Conservation (phyloP, 2,113 vertebrate genomes). For the Podocnemis expansa region DNA sequence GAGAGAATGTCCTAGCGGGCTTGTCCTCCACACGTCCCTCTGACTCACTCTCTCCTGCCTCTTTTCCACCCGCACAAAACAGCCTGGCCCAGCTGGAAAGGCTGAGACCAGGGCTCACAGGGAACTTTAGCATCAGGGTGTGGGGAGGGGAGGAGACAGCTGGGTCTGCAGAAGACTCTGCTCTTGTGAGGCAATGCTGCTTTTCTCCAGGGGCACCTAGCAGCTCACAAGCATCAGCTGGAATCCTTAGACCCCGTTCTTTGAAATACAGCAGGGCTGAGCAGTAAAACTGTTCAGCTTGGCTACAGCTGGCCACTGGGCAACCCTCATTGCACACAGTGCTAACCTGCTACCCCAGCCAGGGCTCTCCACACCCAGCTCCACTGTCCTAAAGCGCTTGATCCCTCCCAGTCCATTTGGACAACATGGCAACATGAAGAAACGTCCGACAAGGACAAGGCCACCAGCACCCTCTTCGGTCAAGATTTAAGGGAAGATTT, state of each 20-base stretch:
- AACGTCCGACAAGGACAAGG: background rate
- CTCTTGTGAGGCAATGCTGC: too few species aligned
- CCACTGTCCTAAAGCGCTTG: background rate
- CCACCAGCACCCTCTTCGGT: background rate
- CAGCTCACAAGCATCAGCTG: background rate
- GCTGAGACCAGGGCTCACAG: background rate
- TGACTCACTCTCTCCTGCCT: conserved; percentile 32
- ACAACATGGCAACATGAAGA: background rate
- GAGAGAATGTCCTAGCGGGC: background rate
- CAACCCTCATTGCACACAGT: background rate
- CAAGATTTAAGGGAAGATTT: background rate
- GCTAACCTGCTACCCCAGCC: background rate
- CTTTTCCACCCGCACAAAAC: conserved; percentile 17
- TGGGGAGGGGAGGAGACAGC: background rate
- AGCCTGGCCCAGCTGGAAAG: background rate
- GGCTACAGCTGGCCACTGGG: background rate
- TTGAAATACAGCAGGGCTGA: background rate
- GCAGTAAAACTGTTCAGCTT: background rate
- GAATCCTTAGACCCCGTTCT: background rate
- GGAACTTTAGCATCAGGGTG: background rate
- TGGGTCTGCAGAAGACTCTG: background rate
- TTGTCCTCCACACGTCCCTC: background rate
- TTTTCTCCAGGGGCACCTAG: too few species aligned
- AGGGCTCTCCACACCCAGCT: too few species aligned
- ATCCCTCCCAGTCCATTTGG: background rate